Conservation (phyloP, 2,797 vertebrate genomes). For the Pyrrhura leucotis region DNA sequence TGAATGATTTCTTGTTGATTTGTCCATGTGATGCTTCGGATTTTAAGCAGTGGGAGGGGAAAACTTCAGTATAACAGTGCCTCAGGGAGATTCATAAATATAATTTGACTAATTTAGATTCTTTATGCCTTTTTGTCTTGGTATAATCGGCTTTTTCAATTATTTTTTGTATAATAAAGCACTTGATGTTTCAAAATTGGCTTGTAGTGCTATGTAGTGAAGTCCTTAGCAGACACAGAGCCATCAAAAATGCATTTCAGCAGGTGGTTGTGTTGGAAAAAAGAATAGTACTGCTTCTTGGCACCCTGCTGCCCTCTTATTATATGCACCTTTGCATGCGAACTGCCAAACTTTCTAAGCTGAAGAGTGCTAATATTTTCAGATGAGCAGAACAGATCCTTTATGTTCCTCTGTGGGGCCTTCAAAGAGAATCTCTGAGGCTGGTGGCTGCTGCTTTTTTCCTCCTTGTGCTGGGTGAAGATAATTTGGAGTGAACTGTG, state of each 20-base stretch:
- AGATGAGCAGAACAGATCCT: not conserved
- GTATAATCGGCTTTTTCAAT: not conserved
- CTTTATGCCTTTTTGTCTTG: not conserved
- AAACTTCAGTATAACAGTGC: not conserved
- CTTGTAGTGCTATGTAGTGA: not conserved
- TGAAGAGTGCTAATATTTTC: not conserved
- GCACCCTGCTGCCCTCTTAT: not conserved
- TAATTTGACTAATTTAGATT: not conserved
- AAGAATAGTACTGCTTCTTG: not conserved
- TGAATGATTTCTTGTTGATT: not conserved
- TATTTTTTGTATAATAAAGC: not conserved
- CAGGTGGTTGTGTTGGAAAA: not conserved
- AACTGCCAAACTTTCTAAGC: not conserved
- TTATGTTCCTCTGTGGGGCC: not conserved
- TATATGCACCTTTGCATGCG: not conserved
- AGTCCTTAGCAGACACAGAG: not conserved
- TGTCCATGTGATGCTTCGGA: not conserved
- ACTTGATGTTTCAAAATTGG: not conserved
- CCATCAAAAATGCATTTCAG: not conserved
- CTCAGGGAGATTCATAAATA: not conserved
- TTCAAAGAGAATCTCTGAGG: not conserved
- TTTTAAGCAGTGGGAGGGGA: not conserved
- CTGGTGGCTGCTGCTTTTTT: constrained; percentile 13
- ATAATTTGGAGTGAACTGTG: not conserved
- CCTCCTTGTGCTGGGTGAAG: not conserved